phyloP scores from a whole-genome alignment of 2,888 invertebrate genomes.

The Drosophila diplacantha region DNA sequence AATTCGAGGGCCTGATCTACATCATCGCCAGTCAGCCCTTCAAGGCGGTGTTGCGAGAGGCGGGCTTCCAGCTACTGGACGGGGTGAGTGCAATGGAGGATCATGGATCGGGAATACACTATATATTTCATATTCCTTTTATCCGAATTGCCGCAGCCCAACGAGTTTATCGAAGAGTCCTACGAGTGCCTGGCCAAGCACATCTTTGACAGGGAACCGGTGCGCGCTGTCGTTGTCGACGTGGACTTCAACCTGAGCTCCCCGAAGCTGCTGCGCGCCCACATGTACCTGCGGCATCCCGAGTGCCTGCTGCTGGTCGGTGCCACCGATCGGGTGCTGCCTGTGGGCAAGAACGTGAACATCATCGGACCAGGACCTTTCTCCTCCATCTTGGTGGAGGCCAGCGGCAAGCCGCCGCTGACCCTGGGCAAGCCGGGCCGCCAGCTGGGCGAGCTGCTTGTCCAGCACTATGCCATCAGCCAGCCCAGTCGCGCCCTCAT shows the following conservation, averaged over 20 bases:
- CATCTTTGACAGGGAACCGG: slow-evolving; percentile 69
- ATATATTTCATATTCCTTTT: neutral
- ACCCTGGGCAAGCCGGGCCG: slow-evolving; percentile 79
- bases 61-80: slow-evolving; percentile 77
- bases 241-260: slow-evolving; percentile 78
- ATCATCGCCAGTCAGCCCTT: slow-evolving; percentile 76
- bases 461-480: slow-evolving; percentile 75
- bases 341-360: slow-evolving; percentile 64
- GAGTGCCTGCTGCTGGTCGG: slow-evolving; percentile 78
- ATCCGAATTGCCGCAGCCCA: slow-evolving; percentile 49
- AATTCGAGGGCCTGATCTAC: slow-evolving; percentile 79
- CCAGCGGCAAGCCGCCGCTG: slow-evolving; percentile 72
- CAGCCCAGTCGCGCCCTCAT: slow-evolving; percentile 85
- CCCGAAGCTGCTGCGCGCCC: slow-evolving; percentile 77
- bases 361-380: slow-evolving; percentile 78
- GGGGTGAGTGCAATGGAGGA: slow-evolving; percentile 67
- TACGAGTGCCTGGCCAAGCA: slow-evolving; percentile 46
- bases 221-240: slow-evolving; percentile 79
- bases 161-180: slow-evolving; percentile 63
- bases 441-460: slow-evolving; percentile 69
- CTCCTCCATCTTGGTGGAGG: slow-evolving; percentile 73
- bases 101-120: too few relatives aligned
- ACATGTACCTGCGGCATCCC: slow-evolving; percentile 76
- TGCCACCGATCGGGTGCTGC: slow-evolving; percentile 76
- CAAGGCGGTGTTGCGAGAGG: slow-evolving; percentile 73